phyloP scores from a whole-genome alignment of 1,140 invertebrate species.

The Drosophila subobscura region DNA sequence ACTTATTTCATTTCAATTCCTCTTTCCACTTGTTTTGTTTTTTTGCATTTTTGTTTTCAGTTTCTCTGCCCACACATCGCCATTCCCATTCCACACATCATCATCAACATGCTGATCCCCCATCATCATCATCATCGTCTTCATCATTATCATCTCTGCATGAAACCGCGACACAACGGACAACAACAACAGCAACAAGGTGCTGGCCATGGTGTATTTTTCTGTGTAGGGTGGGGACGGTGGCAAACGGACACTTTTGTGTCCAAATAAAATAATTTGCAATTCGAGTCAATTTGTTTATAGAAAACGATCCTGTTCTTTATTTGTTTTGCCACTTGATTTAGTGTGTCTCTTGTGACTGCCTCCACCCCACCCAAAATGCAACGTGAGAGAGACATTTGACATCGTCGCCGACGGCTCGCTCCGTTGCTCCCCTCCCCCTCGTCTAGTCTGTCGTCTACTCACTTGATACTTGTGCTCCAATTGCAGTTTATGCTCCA shows the following conservation, averaged over 20 bases:
- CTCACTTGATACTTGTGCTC: constrained; percentile 93
- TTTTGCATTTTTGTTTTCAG: constrained; percentile 20
- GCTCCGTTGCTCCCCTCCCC: background rate
- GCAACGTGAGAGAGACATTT: too few species aligned
- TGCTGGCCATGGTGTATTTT: too few species aligned
- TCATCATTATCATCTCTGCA: constrained; percentile 19
- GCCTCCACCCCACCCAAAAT: too few species aligned
- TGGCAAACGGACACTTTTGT: too few species aligned
- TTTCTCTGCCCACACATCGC: constrained; percentile 35
- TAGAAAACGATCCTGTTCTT: too few species aligned
- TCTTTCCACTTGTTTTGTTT: constrained; percentile 32
- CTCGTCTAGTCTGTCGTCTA: constrained; percentile 55
- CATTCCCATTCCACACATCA: constrained; percentile 9
- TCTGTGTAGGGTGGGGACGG: too few species aligned
- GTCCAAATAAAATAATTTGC: too few species aligned
- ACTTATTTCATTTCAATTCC: constrained; percentile 41
- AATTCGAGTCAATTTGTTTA: too few species aligned
- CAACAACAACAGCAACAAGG: constrained; percentile 16
- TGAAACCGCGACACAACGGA: background rate
- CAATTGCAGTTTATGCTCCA: constrained; percentile 94
- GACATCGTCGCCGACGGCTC: too few species aligned
- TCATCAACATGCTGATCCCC: constrained; percentile 5
- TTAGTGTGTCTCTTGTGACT: too few species aligned
- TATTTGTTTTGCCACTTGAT: too few species aligned
- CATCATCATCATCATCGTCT: constrained; percentile 1